Evolutionary conservation across 2,797 vertebrate genomes (phyloP), one percentile per base, ranked within the genome.

Genomic region (Harpagifer antarcticus): DNA sequence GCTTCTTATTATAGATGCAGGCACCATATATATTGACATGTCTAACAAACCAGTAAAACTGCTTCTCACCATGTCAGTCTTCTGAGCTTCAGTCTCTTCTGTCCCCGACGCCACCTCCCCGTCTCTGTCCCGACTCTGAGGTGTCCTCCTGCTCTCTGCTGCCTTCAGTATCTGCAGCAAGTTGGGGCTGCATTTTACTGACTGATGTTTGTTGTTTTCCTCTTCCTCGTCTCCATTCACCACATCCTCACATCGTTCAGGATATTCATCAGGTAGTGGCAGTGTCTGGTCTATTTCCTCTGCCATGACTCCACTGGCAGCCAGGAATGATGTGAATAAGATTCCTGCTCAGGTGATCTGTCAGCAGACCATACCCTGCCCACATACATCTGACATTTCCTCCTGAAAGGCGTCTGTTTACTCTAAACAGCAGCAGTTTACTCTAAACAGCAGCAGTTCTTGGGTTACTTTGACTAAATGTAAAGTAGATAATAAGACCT

Each of bases 391-490:
- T 55, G 44, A 49, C 78, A 44, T 79, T 82, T 74, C 73, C 63
- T 82, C 63, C 48, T 49, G 47, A 20, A 16, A 33, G 52, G 4
- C 9, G 2, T 67, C 62, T 89, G 78, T 91, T 88, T 71, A 90
- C 83, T 77, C 68, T 44, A 91, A 92, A 93, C 83, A n/a, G n/a
- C n/a, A n/a, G n/a, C n/a, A n/a, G 78, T 91, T 88, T 71, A 90
- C 83, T 77, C 68, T 44, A 91, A 92, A 93, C 83, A 93, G 23
- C 49, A 82, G 56, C 15, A 44, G 44, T 12, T 61, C n/a, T 61
- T 55, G 52, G 42, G 72, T 65, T 62, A 72, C 68, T 88, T 82
- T 88, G 78, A 64, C 73, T 31, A 58, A 74, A 77, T 60, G 64
- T 75, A 66, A 83, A 81, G 70, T 71, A 64, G 77, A 74, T 77